phyloP scores from a whole-genome alignment of 2,797 vertebrate genomes.

The Chelon labrosus region DNA sequence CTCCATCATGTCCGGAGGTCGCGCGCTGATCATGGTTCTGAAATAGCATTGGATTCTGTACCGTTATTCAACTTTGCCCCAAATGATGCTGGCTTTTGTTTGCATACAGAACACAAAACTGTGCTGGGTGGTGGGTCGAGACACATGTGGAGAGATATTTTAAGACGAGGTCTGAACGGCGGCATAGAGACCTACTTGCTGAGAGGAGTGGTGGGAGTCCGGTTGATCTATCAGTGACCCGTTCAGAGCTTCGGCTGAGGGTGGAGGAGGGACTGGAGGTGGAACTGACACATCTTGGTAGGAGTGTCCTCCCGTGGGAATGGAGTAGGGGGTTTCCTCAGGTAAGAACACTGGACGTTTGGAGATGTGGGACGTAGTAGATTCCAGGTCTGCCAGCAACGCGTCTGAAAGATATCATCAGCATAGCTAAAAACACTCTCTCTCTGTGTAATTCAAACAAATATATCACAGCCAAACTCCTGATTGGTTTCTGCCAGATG shows the following conservation, averaged over 20 bases:
- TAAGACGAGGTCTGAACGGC: too few relatives aligned
- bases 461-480: not conserved
- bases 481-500: constrained; percentile 10
- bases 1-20: too few relatives aligned
- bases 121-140: too few relatives aligned
- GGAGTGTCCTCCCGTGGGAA: constrained; percentile 90
- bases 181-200: constrained; percentile 84
- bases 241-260: constrained; percentile 92
- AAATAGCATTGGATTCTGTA: too few relatives aligned
- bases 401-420: constrained; percentile 86
- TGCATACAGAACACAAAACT: too few relatives aligned
- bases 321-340: constrained; percentile 95
- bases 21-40: too few relatives aligned
- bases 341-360: constrained; percentile 93
- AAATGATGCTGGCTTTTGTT: too few relatives aligned
- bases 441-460: too few relatives aligned
- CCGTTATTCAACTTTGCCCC: too few relatives aligned
- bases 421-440: not conserved
- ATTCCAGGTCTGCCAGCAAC: constrained; percentile 96
- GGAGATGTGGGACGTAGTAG: constrained; percentile 97
- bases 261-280: constrained; percentile 92
- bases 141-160: too few relatives aligned
- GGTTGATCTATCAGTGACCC: constrained; percentile 88
- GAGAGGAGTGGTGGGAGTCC: constrained; percentile 86
- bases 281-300: constrained; percentile 91